phyloP scores from a whole-genome alignment of 2,113 vertebrate genomes.

The Archocentrus centrarchus region DNA sequence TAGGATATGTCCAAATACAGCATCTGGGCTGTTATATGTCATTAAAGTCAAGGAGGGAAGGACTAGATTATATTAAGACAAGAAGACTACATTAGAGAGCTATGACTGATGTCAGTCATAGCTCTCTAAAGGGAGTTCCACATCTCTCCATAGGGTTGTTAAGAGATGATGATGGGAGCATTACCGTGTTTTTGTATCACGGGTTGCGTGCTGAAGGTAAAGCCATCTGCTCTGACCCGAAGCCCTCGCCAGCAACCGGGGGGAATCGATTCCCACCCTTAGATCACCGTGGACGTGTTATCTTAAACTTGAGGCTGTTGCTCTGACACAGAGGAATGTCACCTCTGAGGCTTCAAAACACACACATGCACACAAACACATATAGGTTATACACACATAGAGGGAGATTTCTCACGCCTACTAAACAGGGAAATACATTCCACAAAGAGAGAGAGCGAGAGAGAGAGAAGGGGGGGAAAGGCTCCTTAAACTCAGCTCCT shows the following conservation, averaged over 20 bases:
- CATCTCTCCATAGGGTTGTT: constrained; percentile 21
- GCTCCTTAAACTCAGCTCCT: constrained; percentile 39
- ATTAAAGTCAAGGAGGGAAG: neutral
- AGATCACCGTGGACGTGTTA: constrained; percentile 80
- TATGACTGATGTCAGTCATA: neutral
- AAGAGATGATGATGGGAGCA: constrained; percentile 35
- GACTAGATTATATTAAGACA: neutral
- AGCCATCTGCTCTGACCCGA: constrained; percentile 77
- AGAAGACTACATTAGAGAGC: neutral
- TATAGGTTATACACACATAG: constrained; percentile 58
- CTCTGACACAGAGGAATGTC: constrained; percentile 79
- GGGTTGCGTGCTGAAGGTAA: constrained; percentile 73
- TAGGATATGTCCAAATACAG: neutral
- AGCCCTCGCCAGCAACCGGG: constrained; percentile 63
- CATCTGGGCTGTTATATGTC: neutral
- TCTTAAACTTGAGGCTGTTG: constrained; percentile 83
- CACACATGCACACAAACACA: constrained; percentile 43
- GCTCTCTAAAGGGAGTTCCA: neutral
- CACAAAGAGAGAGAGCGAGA: constrained; percentile 33
- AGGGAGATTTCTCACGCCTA: constrained; percentile 71
- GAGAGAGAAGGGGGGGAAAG: neutral
- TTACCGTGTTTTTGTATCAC: constrained; percentile 52
- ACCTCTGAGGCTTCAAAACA: constrained; percentile 71
- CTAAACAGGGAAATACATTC: constrained; percentile 69
- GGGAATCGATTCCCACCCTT: constrained; percentile 82